Base-by-base conservation (phyloP, 2,113 vertebrate species). In the Clarias magur region DNA sequence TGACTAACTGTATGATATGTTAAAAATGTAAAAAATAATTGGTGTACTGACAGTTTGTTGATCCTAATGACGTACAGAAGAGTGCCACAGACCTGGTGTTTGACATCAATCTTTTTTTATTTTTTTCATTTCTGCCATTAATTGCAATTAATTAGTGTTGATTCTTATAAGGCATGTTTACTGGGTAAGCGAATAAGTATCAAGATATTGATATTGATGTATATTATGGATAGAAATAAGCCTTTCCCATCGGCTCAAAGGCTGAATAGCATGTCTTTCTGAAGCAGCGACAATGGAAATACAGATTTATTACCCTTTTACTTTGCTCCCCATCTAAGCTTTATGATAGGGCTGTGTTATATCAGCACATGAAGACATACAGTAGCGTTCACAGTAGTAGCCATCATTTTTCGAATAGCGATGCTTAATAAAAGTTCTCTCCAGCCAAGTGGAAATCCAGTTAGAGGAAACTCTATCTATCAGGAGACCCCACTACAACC, bases 361-460 rank as follows among this genome's bases (percentile, higher is more conserved):
- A 78, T 56, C 76, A 80, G 85, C 48, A 80, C 63, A 75, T 73
- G 73, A 87, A 53, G 86, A 85, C 80, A 25, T 82, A 82, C 76
- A 53, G 57, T 70, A 75, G 80, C 68, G 84, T 56, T 78, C 67
- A n/a, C 73, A 82, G 30, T 59, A 42, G 59, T n/a, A 84, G 87
- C 60, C 60, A 89, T 91, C 68, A 89, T 90, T 89, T 83, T 88
- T 81, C 63, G 16, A 80, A 62, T 57, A 42, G 72, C 87, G 86
- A 90, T 86, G 76, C 86, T 90, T 88, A 90, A 89, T 91, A 88
- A 88, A 87, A 72, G 79, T 73, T 57, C 85, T 57, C 85, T 90
- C 85, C 91, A 90, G 85, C 79, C 82, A 87, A 90, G 91, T 85
- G 86, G 84, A 90, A 90, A 90, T 90, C 80, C 84, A 87, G 88